phyloP scores from a whole-genome alignment of 1,140 invertebrate species.

The Stegodyphus mimosarum region DNA sequence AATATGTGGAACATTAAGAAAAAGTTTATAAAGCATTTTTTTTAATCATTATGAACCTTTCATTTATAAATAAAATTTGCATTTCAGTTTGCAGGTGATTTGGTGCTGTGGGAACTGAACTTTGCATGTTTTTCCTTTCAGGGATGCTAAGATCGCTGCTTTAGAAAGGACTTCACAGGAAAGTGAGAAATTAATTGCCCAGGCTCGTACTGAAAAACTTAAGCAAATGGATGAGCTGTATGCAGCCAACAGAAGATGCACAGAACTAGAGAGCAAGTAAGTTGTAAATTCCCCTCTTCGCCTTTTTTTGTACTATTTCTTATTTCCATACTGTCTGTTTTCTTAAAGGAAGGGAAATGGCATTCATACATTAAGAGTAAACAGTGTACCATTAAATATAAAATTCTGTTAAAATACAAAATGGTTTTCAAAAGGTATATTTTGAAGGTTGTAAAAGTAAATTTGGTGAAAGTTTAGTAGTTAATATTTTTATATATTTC shows the following conservation, averaged over 20 bases:
- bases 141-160: constrained; percentile 87
- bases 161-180: constrained; percentile 86
- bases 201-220: constrained; percentile 86
- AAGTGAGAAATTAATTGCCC: constrained; percentile 86
- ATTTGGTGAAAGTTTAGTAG: no score
- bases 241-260: constrained; percentile 80
- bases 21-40: no score
- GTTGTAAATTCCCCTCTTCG: background rate
- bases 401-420: no score
- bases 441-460: no score
- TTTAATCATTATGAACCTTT: background rate
- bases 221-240: constrained; percentile 84
- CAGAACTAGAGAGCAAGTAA: constrained; percentile 83
- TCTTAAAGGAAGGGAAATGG: no score
- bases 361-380: no score
- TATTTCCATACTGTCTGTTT: no score
- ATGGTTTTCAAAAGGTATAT: no score
- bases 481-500: no score
- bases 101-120: background rate
- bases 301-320: background rate
- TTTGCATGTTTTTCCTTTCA: constrained; percentile 66
- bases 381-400: no score
- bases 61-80: background rate
- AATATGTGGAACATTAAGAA: no score
- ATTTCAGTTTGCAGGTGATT: background rate